These are phyloP conservation scores for Acanthurus tractus DNA, from an alignment of 2,797 vertebrate species.

Conservation along the genomic window DNA sequence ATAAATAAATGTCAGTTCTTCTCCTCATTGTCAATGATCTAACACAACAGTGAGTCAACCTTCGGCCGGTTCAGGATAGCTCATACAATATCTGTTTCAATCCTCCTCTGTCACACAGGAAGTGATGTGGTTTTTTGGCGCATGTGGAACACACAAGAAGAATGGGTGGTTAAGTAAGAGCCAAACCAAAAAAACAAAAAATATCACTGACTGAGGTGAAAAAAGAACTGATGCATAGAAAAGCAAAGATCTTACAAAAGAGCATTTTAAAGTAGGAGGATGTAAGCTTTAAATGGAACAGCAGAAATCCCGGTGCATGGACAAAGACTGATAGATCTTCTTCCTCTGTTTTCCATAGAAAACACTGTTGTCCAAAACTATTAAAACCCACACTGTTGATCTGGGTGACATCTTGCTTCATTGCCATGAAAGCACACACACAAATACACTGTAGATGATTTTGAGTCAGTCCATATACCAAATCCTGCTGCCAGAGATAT, in stretches of 20 bases:
- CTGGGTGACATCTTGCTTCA: not conserved
- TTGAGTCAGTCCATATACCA: not conserved
- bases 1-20: slow-evolving; percentile 47
- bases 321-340: not conserved
- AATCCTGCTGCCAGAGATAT: not conserved
- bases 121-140: slow-evolving; percentile 14
- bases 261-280: not conserved
- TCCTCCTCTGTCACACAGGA: slow-evolving; percentile 49
- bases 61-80: slow-evolving; percentile 19
- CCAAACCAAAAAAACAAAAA: not conserved
- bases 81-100: slow-evolving; percentile 19
- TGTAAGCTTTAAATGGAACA: not conserved
- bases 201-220: not conserved
- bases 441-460: not conserved
- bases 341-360: not conserved
- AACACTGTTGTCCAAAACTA: slow-evolving; percentile 11
- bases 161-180: not conserved
- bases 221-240: not conserved
- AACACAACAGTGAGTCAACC: slow-evolving; percentile 51
- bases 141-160: not conserved
- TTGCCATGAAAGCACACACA: not conserved
- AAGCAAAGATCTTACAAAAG: not conserved
- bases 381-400: slow-evolving; percentile 7
- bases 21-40: slow-evolving; percentile 18
- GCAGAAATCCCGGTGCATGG: not conserved